Evolutionary conservation across 2,113 vertebrate genomes (phyloP), one percentile per base, ranked within the genome.

Genomic region (Eulacestoma nigropectus): DNA sequence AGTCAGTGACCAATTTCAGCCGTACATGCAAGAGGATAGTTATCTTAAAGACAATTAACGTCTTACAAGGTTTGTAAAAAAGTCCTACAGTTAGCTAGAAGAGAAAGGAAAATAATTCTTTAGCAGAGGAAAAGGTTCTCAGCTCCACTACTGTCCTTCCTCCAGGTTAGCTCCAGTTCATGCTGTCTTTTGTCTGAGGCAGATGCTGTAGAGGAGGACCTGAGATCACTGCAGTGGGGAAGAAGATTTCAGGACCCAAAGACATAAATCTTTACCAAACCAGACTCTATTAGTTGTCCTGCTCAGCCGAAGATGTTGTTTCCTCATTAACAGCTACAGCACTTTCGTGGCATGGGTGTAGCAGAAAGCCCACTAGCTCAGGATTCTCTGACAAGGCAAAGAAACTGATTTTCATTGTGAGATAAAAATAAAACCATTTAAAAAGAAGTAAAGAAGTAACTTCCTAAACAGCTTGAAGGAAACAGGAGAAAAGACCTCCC

Each of bases 381-480:
- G 42, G 39, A 59, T 81, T 88, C 92, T 75, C 44, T 35, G 26
- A 37, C 52, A 84, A 68, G 49, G 44, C 56, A 80, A 72, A 59
- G n/a, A 57, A 89, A 76, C 35, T 9, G 18, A 63, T 65, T 88
- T 94, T 88, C 83, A 60, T 89, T 63, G 39, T 67, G 86, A 90
- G 49, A 52, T 86, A 81, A 96, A 94, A 96, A 88, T 88, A 93
- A 92, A 94, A 49, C n/a, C 10, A 25, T 60, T 80, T 41, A 53
- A 70, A 86, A 92, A 86, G 33, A 89, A 94, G 29, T 29, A 85
- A 73, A 91, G 56, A 92, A 95, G 72, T 46, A 60, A 67, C 76
- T 95, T 97, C 92, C 92, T 92, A 93, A 92, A 94, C 33, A 90
- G 90, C 92, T 88, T 87, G 65, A 74, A 93, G 83, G 85, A 84